Evolutionary conservation across 2,113 vertebrate genomes (phyloP).

Genomic region (Ictalurus punctatus): DNA sequence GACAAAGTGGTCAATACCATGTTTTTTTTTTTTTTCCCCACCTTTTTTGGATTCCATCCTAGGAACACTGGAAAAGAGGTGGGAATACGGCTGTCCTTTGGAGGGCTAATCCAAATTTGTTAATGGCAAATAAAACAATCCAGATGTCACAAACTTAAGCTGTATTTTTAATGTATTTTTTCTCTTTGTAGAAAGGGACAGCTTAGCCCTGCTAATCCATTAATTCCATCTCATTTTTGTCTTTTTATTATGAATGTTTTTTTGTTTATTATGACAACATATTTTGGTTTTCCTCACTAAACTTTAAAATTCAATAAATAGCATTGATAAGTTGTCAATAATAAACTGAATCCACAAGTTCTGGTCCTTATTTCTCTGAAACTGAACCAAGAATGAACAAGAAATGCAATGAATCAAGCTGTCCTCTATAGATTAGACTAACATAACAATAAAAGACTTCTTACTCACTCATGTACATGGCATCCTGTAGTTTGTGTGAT

Average conservation of each 20-base stretch:
- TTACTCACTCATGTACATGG: constrained; percentile 33
- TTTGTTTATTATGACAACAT: too few relatives aligned
- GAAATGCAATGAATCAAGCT: background rate
- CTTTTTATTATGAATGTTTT: too few relatives aligned
- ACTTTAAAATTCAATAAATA: background rate
- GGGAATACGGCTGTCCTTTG: background rate
- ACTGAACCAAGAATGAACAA: background rate
- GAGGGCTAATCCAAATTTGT: background rate
- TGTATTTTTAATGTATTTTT: too few relatives aligned
- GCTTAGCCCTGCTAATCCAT: too few relatives aligned
- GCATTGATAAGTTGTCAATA: background rate
- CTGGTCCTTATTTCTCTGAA: background rate
- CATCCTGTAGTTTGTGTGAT: constrained; percentile 45
- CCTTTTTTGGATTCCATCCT: background rate
- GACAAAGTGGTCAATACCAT: constrained; percentile 65
- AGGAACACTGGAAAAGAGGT: background rate
- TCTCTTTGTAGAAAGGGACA: too few relatives aligned
- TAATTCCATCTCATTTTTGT: too few relatives aligned
- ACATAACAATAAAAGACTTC: constrained; percentile 18
- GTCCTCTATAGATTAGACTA: background rate
- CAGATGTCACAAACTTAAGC: background rate
- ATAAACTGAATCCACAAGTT: background rate
- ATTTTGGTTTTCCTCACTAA: background rate
- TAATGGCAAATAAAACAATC: background rate
- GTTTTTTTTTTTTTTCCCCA: background rate